phyloP scores from a whole-genome alignment of 1,140 invertebrate species.

The Teleogryllus occipitalis region DNA sequence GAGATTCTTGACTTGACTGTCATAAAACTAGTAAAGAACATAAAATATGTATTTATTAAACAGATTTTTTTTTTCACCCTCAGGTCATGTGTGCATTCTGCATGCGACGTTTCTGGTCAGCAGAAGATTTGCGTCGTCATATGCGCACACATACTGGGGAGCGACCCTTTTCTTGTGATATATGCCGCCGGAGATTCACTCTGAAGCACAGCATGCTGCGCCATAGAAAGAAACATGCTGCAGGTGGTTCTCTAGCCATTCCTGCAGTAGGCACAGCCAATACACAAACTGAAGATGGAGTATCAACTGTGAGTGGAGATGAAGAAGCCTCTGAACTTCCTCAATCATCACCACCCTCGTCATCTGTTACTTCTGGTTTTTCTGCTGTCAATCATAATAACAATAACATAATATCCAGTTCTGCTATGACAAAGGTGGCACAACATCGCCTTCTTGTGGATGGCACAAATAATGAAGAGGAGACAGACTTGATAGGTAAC shows the following conservation, averaged over 20 bases:
- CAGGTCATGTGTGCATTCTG: constrained; percentile 87
- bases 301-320: constrained; percentile 37
- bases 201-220: constrained; percentile 90
- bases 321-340: constrained; percentile 32
- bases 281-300: constrained; percentile 31
- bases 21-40: too few species aligned
- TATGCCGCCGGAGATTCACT: constrained; percentile 74
- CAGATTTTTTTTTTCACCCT: constrained; percentile 22
- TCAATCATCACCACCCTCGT: constrained; percentile 24
- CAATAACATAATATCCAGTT: constrained; percentile 21
- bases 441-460: background rate
- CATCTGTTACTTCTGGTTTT: background rate
- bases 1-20: too few species aligned
- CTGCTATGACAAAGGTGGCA: background rate
- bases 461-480: constrained; percentile 11
- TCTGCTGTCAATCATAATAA: constrained; percentile 24
- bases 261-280: constrained; percentile 32
- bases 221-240: constrained; percentile 74
- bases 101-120: constrained; percentile 85
- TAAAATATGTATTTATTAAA: background rate
- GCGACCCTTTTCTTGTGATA: constrained; percentile 68
- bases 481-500: constrained; percentile 72
- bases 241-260: background rate
- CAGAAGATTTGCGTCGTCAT: constrained; percentile 83
- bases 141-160: constrained; percentile 85